Base-by-base conservation (phyloP, 1,140 invertebrate species). In the Hyphantria cunea region DNA sequence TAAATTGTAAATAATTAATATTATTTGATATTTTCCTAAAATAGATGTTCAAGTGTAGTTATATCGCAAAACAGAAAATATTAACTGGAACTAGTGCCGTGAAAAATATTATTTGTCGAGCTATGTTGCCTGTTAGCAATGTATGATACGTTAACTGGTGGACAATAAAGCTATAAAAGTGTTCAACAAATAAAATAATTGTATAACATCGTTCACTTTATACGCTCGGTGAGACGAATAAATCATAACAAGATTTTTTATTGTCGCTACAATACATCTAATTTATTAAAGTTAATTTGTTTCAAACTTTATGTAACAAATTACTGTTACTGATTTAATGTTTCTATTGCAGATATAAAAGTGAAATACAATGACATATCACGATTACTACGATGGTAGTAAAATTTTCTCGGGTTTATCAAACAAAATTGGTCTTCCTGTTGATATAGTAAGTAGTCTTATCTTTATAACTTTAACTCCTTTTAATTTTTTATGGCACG, bases 361-460 rank as follows among this genome's bases (percentile, higher is more conserved):
- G 11, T 10, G 13, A 70, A 85, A 84, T 78, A 69, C 79, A 47
- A 51, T 66, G 32, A 62, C 64, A 33, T 86, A 88, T 62, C 74
- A 78, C 54, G 85, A 90, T 70, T 84, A 84, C 66, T 90, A 90
- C 58, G 87, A 90, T 70, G 87, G 87, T 11, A 84, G 87, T 73
- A 84, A 80, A 80, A 61, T 86, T 64, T 88, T 90, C 68, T 33
- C 70, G 60, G 86, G 82, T 55, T 45, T 90, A 48, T 81, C 85
- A 17, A 80, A 59, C 67, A 80, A 59, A 75, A 66, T 84, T 68
- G 85, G 87, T 59, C 78, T 88, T 67, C 87, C 87, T 15, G 70
- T 90, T 72, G 87, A 90, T 79, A 64, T 90, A 66, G 85, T 90
- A 82, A 85, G 82, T 86, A 72, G n/a, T 49, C 9, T 25, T 25